Percentiles rank a stretch among this genome's conserved stretches.
Conservation (phyloP, 2,113 vertebrate species). For the Rhagologus leucostigma region DNA sequence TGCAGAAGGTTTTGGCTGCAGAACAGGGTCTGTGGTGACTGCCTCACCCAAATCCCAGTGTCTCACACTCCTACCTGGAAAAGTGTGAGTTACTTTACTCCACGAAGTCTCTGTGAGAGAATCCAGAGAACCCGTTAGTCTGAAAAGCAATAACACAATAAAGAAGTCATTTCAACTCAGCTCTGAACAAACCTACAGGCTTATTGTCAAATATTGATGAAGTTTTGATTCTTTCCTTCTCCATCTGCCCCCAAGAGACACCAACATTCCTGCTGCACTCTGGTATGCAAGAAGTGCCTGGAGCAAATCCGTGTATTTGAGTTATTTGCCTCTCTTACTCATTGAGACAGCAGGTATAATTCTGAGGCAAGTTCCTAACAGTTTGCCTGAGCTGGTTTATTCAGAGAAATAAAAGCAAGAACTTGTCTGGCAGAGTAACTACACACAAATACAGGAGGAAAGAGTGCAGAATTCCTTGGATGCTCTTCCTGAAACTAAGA, state of each 20-base stretch:
- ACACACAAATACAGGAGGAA: neutral
- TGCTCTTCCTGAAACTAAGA: neutral
- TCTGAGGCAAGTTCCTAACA: neutral
- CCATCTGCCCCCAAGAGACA: neutral
- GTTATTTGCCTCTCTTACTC: neutral
- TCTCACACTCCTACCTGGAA: constrained; percentile 77
- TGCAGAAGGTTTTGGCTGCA: neutral
- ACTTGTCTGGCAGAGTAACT: neutral
- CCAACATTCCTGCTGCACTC: neutral
- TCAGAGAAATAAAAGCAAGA: neutral
- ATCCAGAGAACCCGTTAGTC: constrained; percentile 89
- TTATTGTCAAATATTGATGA: neutral
- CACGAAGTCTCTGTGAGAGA: constrained; percentile 87
- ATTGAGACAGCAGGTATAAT: neutral
- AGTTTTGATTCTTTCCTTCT: neutral
- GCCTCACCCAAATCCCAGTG: neutral
- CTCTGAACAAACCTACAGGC: neutral
- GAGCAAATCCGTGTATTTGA: neutral
- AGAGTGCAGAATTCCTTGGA: neutral
- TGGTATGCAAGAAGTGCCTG: neutral
- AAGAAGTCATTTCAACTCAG: neutral
- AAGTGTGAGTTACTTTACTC: constrained; percentile 77
- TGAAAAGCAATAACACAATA: constrained; percentile 51
- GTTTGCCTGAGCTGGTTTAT: neutral
- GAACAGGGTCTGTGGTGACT: rapidly evolving